These are phyloP conservation scores for Tanytarsus gracilentus DNA, from an alignment of 2,888 invertebrate species.

Conservation along the genomic window DNA sequence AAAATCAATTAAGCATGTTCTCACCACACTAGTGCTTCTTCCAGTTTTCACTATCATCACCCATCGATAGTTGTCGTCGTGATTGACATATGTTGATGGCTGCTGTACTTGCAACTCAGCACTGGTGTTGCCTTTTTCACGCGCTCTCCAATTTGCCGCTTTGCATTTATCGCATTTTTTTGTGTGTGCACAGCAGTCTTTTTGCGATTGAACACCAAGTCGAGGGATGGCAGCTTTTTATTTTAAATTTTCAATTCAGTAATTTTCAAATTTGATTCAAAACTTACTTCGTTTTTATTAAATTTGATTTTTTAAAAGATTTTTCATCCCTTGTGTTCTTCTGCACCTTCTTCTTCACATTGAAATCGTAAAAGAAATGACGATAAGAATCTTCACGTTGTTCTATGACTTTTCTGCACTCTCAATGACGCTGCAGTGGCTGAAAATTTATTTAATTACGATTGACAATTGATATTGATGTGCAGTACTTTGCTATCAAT, in stretches of 20 bases:
- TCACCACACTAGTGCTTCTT: not conserved
- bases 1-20: constrained; percentile 2
- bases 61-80: not conserved
- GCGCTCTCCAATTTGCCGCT: constrained; percentile 8
- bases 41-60: not conserved
- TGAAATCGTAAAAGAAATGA: not conserved
- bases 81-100: constrained; percentile 13
- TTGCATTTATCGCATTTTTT: not conserved
- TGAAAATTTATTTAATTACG: constrained; percentile 27
- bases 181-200: not conserved
- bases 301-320: too few relatives aligned
- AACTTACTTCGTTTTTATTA: too few relatives aligned
- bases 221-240: too few relatives aligned
- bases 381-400: too few relatives aligned
- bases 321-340: constrained; percentile 10
- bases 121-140: not conserved
- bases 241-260: too few relatives aligned
- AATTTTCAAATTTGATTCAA: too few relatives aligned
- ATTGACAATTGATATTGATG: constrained; percentile 28
- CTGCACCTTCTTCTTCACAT: not conserved
- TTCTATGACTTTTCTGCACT: not conserved
- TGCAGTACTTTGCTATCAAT: constrained; percentile 22
- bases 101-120: too few relatives aligned
- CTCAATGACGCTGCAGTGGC: not conserved
- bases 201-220: too few relatives aligned